Evolutionary conservation across 2,797 vertebrate species (phyloP), one percentile per base, ranked within the genome.

Genomic region (Bufotes viridis): DNA sequence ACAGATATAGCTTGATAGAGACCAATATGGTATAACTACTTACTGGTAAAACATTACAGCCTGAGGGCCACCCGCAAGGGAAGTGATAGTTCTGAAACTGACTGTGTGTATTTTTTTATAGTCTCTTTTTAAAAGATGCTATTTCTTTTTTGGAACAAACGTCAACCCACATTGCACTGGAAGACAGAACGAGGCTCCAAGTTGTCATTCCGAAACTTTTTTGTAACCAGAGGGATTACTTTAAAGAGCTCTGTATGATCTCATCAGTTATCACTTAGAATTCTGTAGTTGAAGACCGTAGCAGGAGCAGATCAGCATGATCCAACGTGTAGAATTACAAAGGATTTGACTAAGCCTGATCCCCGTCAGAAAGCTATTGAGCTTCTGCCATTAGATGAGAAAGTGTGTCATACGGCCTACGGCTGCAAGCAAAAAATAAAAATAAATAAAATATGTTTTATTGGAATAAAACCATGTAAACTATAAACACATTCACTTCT

Each of bases 161-260:
- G 75, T 87, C 85, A 89, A 80, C 53, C 75, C 65, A 72, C 53
- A 55, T 72, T 87, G 81, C 76, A 60, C 24, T 80, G 75, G n/a
- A 72, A 75, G 55, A 53, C 26, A 85, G 74, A 81, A 60, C 61
- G 42, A 76, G 70, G 63, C 79, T 86, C 63, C 57, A 63, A 84
- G 81, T 61, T 89, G 88, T 80, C 88, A 89, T 87, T 87, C 57
- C 49, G 74, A 83, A 89, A 89, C 26, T 86, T 76, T 86, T 78
- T n/a, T 61, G 81, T 82, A 82, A 85, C 90, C 88, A 49, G 88
- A 34, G 24, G 86, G 87, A 49, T 90, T 87, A 20, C 67, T 91
- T 91, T 85, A 76, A 92, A 92, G 87, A 91, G 70, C 57, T 84
- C 74, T 80, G 81, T 87, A 84, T 78, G 81, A 87, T 89, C 85